Evolutionary conservation across 30 jellyfish, hydroid and myxozoan species (phyloP).

Genomic region (Haliclystus octoradiatus): DNA sequence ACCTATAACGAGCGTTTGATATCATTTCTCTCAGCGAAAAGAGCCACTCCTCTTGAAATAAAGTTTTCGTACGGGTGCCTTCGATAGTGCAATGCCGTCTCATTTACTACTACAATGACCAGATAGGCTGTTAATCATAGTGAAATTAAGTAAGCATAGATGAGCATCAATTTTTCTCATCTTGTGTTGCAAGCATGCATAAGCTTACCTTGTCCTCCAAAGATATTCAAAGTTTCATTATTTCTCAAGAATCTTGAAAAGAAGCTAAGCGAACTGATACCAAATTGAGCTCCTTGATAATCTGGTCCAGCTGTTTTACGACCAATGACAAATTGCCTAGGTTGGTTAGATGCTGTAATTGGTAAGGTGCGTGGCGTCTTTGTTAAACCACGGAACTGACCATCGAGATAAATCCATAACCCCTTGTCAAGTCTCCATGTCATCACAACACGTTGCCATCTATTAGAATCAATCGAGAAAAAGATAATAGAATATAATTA

Average conservation of each 20-base stretch:
- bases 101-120: too few relatives aligned
- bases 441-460: conserved; percentile 95
- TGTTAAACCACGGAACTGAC: conserved; percentile 90
- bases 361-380: conserved; percentile 79
- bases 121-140: too few relatives aligned
- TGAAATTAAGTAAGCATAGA: too few relatives aligned
- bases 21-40: too few relatives aligned
- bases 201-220: conserved; percentile 67
- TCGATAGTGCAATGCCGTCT: too few relatives aligned
- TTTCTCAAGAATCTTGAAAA: conserved; percentile 57
- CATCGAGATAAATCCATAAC: conserved; percentile 88
- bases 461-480: not conserved
- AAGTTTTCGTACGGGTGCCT: too few relatives aligned
- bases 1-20: too few relatives aligned
- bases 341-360: conserved; percentile 25
- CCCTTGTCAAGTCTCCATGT: conserved; percentile 97
- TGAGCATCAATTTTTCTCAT: too few relatives aligned
- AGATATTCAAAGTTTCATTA: conserved; percentile 54
- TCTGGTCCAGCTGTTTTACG: conserved; percentile 79
- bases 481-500: too few relatives aligned
- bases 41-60: too few relatives aligned
- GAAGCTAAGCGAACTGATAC: conserved; percentile 68
- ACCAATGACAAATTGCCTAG: conserved; percentile 55
- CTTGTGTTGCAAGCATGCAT: too few relatives aligned
- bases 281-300: conserved; percentile 83